A percentile compares a stretch with the other conserved stretches of the same genome.
These are phyloP conservation scores for Ctena decussata DNA, from an alignment of 2,888 invertebrate genomes.

Conservation along the genomic window DNA sequence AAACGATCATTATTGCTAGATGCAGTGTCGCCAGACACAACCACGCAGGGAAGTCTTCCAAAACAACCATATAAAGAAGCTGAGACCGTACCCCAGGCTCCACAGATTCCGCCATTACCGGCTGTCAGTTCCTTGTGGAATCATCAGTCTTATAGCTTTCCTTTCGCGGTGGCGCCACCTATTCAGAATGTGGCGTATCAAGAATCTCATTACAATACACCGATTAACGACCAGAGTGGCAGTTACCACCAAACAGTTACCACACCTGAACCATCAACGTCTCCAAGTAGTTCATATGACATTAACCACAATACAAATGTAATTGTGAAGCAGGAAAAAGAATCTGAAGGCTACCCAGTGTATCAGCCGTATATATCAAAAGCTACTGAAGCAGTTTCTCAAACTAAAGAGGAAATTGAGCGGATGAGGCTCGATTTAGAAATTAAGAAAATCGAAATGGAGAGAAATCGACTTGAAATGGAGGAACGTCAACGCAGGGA, in stretches of 20 bases:
- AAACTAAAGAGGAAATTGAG: constrained; percentile 49
- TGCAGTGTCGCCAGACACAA: neutral
- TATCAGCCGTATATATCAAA: neutral
- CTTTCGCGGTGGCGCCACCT: neutral
- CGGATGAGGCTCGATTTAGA: constrained; percentile 56
- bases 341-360: neutral
- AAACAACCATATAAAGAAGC: neutral
- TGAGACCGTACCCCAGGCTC: neutral
- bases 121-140: neutral
- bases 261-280: neutral
- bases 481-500: constrained; percentile 62
- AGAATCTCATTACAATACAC: neutral
- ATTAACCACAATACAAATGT: neutral
- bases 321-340: neutral
- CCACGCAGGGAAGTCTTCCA: neutral
- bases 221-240: neutral
- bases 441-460: constrained; percentile 58
- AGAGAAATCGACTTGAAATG: constrained; percentile 61
- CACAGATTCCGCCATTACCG: neutral
- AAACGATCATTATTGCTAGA: constrained; percentile 2
- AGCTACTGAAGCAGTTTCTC: neutral
- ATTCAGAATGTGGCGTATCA: neutral
- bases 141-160: neutral
- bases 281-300: neutral
- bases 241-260: neutral